Base-by-base conservation (phyloP, 2,797 vertebrate species). In the Schizopygopsis malacanthus region DNA sequence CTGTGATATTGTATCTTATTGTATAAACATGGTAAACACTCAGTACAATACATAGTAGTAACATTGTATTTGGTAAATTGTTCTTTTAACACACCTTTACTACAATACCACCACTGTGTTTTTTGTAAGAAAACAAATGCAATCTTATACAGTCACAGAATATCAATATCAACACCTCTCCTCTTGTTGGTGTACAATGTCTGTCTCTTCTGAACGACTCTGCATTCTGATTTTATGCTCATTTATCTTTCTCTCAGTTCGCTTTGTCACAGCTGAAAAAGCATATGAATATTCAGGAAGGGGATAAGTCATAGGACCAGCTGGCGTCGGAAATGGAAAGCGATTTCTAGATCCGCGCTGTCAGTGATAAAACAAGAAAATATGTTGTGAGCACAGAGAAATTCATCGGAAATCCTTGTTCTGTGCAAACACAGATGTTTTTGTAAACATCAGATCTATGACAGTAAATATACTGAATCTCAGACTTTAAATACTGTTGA, bases 241-340 rank as follows among this genome's bases (percentile, higher is more conserved):
- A 22, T 33, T 63, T 47, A 18, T 83, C 8, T 75, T 25, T 37
- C 52, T 41, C 15, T 25, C 15, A 22, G 63, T 65, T 80, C 69
- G 50, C 59, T 86, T 67, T 22, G 81, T 81, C 82, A 81, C 77
- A 81, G 67, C 69, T 75, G 76, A 84, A 70, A 80, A 93, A 54
- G 90, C 63, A 84, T 81, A 78, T 84, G 65, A 81, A 84, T 81
- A 87, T 87, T 80, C 70, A 84, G 43, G 73, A 75, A 65, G 22
- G n/a, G 9, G 56, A 63, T 20, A 43, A 59, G 50, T 43, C 37
- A 50, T 18, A 37, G 28, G n/a, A 84, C 76, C 77, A 87, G 77
- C 70, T 76, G 82, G 28, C 33, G 61, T 80, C 12, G 82, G 86
- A 81, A 76, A 84, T 79, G 9, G 28, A 83, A 75, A 63, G 7